Conservation (phyloP, 1,140 invertebrate genomes). For the Ooceraea biroi region DNA sequence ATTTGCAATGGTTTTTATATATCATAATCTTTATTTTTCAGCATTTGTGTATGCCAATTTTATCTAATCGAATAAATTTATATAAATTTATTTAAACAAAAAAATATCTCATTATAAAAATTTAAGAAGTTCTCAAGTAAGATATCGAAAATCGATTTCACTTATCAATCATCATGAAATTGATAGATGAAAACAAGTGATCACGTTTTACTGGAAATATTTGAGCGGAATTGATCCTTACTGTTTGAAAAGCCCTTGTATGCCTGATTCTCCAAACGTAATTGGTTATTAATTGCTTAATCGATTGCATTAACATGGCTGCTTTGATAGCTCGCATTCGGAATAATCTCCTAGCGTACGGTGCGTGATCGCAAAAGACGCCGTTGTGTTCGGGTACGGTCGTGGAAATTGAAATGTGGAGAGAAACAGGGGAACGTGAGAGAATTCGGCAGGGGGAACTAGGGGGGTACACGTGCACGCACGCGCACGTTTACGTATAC, state of each 20-base stretch:
- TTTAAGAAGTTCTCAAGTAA: not conserved
- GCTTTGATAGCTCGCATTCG: not conserved
- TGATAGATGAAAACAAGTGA: not conserved
- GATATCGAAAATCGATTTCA: not conserved
- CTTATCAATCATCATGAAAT: not conserved
- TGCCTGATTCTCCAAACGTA: not conserved
- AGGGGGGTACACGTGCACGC: not conserved
- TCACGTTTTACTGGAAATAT: conserved; percentile 12
- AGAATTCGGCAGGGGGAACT: not conserved
- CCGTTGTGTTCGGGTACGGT: not conserved
- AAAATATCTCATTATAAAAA: not conserved
- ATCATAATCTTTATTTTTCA: not conserved
- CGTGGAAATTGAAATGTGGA: conserved; percentile 48
- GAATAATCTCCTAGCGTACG: conserved; percentile 27
- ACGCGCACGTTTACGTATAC: not conserved
- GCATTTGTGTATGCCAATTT: not conserved
- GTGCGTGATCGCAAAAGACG: not conserved
- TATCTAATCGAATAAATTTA: conserved; percentile 20
- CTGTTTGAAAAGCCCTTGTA: not conserved
- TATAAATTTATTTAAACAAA: not conserved
- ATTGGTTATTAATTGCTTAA: conserved; percentile 27
- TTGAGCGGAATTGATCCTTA: not conserved
- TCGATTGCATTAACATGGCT: conserved; percentile 5
- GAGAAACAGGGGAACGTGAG: not conserved
- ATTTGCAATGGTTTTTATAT: not conserved